Conservation (phyloP, 2,797 vertebrate species). For the Labroides dimidiatus region DNA sequence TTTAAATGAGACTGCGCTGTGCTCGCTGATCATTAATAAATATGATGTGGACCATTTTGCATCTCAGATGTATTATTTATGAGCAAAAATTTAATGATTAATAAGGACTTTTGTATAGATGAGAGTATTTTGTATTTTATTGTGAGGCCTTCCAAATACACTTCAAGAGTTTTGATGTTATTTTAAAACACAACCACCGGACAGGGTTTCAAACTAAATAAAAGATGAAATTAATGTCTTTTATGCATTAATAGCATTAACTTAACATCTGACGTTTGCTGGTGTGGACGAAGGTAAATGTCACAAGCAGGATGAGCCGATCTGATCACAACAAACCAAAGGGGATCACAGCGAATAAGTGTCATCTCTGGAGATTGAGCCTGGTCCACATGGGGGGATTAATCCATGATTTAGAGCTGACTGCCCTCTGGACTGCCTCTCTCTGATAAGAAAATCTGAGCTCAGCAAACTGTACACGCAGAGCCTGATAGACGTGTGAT, state of each 20-base stretch:
- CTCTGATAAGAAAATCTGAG: conserved; percentile 73
- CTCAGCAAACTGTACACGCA: conserved; percentile 58
- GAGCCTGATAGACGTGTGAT: conserved; percentile 70
- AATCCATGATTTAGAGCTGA: conserved; percentile 52
- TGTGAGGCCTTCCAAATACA: neutral
- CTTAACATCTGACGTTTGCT: conserved; percentile 4
- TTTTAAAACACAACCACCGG: neutral
- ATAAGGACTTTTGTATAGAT: neutral
- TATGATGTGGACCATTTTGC: too few relatives aligned
- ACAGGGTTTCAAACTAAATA: neutral
- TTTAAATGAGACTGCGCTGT: too few relatives aligned
- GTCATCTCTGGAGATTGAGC: conserved; percentile 50
- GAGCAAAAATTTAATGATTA: neutral
- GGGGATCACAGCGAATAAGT: conserved; percentile 45
- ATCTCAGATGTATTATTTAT: too few relatives aligned
- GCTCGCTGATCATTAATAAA: too few relatives aligned
- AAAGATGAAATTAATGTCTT: conserved; percentile 7
- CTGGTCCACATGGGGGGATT: conserved; percentile 57
- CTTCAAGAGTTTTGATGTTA: neutral
- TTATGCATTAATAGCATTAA: conserved; percentile 12
- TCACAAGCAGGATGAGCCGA: conserved; percentile 22
- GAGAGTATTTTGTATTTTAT: neutral
- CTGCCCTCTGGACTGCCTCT: conserved; percentile 54
- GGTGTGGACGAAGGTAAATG: conserved; percentile 19
- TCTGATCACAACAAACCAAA: conserved; percentile 38